Evolutionary conservation across 2,113 vertebrate genomes (phyloP).

Genomic region (Gnathonemus echidnorhynchus): DNA sequence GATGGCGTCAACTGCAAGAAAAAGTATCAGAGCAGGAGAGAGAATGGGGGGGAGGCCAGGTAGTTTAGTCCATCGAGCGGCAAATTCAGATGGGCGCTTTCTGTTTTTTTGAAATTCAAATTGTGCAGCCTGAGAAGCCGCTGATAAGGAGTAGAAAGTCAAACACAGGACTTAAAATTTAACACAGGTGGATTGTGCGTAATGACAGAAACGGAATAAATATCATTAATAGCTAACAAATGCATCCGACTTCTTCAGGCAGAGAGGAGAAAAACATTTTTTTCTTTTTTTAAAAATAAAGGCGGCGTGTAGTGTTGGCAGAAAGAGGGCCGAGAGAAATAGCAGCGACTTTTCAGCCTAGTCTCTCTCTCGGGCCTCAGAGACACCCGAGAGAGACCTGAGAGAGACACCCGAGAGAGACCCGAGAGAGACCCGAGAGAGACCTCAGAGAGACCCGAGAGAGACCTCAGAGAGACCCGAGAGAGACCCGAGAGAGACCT

Average conservation of each 20-base stretch:
- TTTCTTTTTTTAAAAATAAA: neutral
- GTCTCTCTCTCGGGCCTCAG: neutral
- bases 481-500: too few relatives aligned
- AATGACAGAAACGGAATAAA: constrained; percentile 70
- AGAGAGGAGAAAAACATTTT: neutral
- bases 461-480: too few relatives aligned
- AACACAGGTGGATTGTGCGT: constrained; percentile 66
- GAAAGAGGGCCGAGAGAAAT: neutral
- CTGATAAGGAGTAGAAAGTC: constrained; percentile 74
- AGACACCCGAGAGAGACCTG: too few relatives aligned
- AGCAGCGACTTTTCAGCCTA: neutral
- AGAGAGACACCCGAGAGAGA: too few relatives aligned
- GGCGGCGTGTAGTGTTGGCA: neutral
- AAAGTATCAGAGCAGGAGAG: neutral
- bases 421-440: too few relatives aligned
- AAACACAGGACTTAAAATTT: constrained; percentile 56
- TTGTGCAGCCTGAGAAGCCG: constrained; percentile 64
- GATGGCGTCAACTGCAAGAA: constrained; percentile 12
- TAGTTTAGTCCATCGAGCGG: constrained; percentile 46
- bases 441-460: too few relatives aligned
- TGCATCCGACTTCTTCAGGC: constrained; percentile 43
- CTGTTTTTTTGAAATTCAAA: constrained; percentile 76
- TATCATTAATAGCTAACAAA: constrained; percentile 60
- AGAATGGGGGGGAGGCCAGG: constrained; percentile 11
- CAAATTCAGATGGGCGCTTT: constrained; percentile 59